phyloP scores from a whole-genome alignment of 2,888 invertebrate species.

The Sycophila texana region DNA sequence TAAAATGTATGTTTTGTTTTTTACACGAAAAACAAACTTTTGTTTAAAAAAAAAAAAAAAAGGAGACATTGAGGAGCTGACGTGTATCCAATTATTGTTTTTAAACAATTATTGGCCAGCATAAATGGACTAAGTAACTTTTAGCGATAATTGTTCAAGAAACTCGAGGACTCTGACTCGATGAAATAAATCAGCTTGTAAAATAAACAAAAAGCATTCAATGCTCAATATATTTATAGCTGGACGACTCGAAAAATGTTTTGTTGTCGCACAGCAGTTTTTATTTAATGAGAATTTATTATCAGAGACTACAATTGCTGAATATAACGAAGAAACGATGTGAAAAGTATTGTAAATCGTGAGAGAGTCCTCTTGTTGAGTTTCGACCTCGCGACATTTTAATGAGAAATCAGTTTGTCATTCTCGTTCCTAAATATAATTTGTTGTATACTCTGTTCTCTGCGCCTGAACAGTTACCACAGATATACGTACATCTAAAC shows the following conservation, averaged over 20 bases:
- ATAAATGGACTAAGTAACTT: slow-evolving; percentile 55
- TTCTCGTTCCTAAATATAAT: slow-evolving; percentile 54
- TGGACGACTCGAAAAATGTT: slow-evolving; percentile 14
- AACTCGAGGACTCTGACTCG: slow-evolving; percentile 47
- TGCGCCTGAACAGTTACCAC: slow-evolving; percentile 46
- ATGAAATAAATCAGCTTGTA: slow-evolving; percentile 25
- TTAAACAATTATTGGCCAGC: slow-evolving; percentile 48
- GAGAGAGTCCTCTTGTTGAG: slow-evolving; percentile 44
- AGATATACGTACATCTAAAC: slow-evolving; percentile 40
- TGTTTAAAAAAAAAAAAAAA: neutral
- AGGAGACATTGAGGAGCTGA: slow-evolving; percentile 14
- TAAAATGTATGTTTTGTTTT: neutral
- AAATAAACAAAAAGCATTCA: slow-evolving; percentile 25
- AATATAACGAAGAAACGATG: neutral
- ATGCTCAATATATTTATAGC: slow-evolving; percentile 27
- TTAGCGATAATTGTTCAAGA: slow-evolving; percentile 48
- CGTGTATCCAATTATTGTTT: slow-evolving; percentile 35
- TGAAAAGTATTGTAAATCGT: slow-evolving; percentile 17
- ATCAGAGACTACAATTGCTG: slow-evolving; percentile 19
- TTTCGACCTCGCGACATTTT: slow-evolving; percentile 47
- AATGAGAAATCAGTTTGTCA: slow-evolving; percentile 42
- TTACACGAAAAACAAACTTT: neutral
- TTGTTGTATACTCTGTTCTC: slow-evolving; percentile 50
- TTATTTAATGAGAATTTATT: slow-evolving; percentile 21
- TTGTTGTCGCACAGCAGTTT: slow-evolving; percentile 2